A percentile compares a stretch with the other conserved stretches of the same genome.
phyloP scores from a whole-genome alignment of 2,888 invertebrate genomes.

The Patella pellucida region DNA sequence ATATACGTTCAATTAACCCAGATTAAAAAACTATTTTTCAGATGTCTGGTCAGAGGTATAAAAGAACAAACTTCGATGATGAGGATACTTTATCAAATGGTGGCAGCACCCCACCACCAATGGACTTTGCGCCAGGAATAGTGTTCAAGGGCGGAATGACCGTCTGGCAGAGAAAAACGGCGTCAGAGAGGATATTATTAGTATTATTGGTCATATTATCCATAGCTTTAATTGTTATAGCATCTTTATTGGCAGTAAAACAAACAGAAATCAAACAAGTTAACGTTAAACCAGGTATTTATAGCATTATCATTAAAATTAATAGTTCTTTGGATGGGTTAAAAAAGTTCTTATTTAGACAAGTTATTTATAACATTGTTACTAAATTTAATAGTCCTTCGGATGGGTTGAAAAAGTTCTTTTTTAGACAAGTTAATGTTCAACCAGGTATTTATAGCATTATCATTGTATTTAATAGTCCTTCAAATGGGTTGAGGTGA shows the following conservation, averaged over 20 bases:
- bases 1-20: too few relatives aligned
- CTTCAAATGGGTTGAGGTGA: too few relatives aligned
- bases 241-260: slow-evolving; percentile 48
- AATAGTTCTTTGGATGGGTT: too few relatives aligned
- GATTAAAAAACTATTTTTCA: slow-evolving; percentile 34
- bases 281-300: too few relatives aligned
- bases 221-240: slow-evolving; percentile 53
- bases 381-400: too few relatives aligned
- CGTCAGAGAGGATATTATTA: slow-evolving; percentile 55
- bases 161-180: slow-evolving; percentile 58
- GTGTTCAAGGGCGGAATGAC: slow-evolving; percentile 60
- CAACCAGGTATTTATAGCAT: too few relatives aligned
- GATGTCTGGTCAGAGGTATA: slow-evolving; percentile 70
- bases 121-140: slow-evolving; percentile 58
- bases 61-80: slow-evolving; percentile 70
- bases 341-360: too few relatives aligned
- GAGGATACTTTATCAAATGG: slow-evolving; percentile 63
- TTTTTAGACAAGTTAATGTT: too few relatives aligned
- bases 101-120: slow-evolving; percentile 58
- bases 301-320: too few relatives aligned
- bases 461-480: too few relatives aligned
- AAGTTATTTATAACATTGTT: too few relatives aligned
- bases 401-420: too few relatives aligned
- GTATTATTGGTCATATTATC: slow-evolving; percentile 46
- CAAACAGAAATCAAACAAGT: slow-evolving; percentile 22